Evolutionary conservation across 2,113 vertebrate genomes (phyloP).

Genomic region (Melierax canorus): DNA sequence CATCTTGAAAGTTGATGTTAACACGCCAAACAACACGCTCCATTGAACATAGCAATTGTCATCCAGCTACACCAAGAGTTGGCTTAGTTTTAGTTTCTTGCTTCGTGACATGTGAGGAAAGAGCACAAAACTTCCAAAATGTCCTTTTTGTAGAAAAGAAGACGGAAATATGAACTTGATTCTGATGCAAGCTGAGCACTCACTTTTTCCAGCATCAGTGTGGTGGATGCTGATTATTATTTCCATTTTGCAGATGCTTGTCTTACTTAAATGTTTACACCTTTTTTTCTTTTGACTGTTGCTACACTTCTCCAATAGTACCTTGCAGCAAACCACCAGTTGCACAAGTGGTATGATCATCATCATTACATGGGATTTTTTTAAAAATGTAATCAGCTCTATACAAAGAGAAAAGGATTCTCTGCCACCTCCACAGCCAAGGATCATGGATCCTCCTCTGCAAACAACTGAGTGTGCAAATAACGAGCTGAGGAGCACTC

Average conservation of each 20-base stretch:
- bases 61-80: neutral
- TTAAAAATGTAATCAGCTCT: neutral
- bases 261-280: neutral
- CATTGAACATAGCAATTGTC: no score
- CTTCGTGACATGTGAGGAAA: neutral
- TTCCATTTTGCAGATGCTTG: neutral
- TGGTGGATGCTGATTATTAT: neutral
- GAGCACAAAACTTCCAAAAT: neutral
- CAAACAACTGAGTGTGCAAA: neutral
- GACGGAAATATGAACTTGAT: neutral
- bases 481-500: neutral
- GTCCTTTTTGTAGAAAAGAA: neutral
- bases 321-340: neutral
- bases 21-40: neutral
- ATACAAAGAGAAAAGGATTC: neutral
- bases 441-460: neutral
- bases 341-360: neutral
- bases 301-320: no score
- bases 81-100: neutral
- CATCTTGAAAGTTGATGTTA: neutral
- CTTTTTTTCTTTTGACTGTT: neutral
- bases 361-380: neutral
- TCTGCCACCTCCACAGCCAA: neutral
- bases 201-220: accelerated
- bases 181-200: neutral